Percentiles rank a stretch among this genome's conserved stretches.
These are phyloP conservation scores for Anastrepha obliqua DNA, from an alignment of 1,140 invertebrate genomes.

Conservation along the genomic window DNA sequence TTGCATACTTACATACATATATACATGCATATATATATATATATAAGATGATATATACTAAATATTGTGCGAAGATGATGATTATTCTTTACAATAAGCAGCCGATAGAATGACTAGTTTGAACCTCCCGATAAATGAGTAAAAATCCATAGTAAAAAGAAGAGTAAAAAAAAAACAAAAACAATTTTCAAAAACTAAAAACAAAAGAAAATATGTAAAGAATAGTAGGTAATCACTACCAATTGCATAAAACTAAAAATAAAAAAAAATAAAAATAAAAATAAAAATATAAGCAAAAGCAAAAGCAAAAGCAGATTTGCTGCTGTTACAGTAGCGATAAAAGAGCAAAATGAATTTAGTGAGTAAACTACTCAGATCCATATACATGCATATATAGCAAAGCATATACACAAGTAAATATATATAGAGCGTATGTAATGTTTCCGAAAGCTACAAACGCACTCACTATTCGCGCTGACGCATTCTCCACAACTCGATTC, in stretches of 20 bases:
- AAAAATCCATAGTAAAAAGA: slow-evolving; percentile 1
- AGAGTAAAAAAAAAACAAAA: background rate
- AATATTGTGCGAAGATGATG: background rate
- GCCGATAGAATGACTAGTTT: slow-evolving; percentile 19
- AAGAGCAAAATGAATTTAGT: slow-evolving; percentile 24
- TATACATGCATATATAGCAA: background rate
- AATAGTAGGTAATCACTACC: background rate
- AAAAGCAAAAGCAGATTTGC: background rate
- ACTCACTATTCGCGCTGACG: background rate
- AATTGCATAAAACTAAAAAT: background rate
- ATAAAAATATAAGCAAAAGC: background rate
- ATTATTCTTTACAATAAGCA: slow-evolving; percentile 50
- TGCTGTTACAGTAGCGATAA: slow-evolving; percentile 1
- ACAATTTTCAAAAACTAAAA: background rate
- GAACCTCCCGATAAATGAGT: background rate
- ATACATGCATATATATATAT: slow-evolving; percentile 28
- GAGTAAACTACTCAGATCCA: slow-evolving; percentile 17
- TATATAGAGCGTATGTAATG: background rate
- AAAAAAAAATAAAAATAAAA: no score
- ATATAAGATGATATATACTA: slow-evolving; percentile 11
- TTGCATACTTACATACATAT: slow-evolving; percentile 43
- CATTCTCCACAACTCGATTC: background rate
- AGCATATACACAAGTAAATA: background rate
- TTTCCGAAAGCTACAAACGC: background rate
- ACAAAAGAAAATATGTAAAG: background rate